phyloP scores from a whole-genome alignment of 2,113 vertebrate species.

The Prionailurus bengalensis region DNA sequence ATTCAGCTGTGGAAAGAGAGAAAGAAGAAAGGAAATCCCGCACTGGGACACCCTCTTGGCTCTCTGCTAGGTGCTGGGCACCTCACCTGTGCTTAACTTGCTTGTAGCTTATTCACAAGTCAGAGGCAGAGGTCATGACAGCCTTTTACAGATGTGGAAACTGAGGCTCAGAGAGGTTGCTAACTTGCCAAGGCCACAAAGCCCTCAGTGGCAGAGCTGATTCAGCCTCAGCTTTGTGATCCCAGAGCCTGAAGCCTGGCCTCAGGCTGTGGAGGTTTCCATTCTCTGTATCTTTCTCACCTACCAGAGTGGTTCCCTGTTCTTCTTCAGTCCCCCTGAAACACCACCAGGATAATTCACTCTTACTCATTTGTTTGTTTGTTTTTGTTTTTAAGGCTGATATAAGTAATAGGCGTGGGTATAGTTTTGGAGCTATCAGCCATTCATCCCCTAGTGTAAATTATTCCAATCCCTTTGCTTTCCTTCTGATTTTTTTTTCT shows the following conservation, averaged over 20 bases:
- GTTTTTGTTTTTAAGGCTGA: background rate
- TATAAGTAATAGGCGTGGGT: background rate
- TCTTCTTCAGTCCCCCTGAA: background rate
- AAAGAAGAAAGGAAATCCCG: background rate
- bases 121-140: background rate
- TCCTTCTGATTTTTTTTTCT: background rate
- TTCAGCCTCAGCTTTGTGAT: background rate
- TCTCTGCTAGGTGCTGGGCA: background rate
- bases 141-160: background rate
- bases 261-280: background rate
- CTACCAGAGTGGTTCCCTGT: background rate
- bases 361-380: background rate
- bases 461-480: background rate
- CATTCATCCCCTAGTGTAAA: background rate
- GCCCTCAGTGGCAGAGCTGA: background rate
- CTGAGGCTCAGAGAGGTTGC: background rate
- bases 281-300: background rate
- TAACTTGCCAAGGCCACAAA: background rate
- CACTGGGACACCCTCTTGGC: background rate
- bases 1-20: background rate
- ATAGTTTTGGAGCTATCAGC: background rate
- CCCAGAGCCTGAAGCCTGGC: background rate
- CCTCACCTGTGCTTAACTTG: background rate
- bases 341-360: background rate
- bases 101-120: background rate